phyloP scores from a whole-genome alignment of 1,140 invertebrate species.

The Plectrocnemia conspersa region DNA sequence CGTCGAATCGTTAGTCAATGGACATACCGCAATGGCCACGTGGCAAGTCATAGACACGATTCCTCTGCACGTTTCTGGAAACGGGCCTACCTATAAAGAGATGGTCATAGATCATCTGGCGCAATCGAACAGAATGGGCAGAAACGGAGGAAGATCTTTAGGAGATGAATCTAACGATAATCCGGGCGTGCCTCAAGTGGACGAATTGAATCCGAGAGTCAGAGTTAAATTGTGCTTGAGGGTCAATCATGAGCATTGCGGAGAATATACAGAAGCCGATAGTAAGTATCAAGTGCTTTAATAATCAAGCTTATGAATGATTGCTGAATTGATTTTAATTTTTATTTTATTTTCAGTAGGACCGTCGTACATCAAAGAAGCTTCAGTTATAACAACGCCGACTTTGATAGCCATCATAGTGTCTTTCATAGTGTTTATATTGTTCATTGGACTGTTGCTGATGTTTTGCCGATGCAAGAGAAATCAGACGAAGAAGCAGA shows the following conservation, averaged over 20 bases:
- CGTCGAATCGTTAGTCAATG: slow-evolving; percentile 62
- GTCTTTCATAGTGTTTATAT: slow-evolving; percentile 71
- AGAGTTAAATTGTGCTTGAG: slow-evolving; percentile 73
- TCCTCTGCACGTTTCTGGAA: slow-evolving; percentile 62
- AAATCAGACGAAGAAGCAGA: slow-evolving; percentile 73
- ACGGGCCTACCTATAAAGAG: slow-evolving; percentile 62
- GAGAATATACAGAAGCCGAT: slow-evolving; percentile 74
- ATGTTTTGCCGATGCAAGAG: slow-evolving; percentile 83
- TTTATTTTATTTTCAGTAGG: slow-evolving; percentile 57
- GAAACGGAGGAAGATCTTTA: slow-evolving; percentile 47
- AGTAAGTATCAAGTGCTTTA: slow-evolving; percentile 56
- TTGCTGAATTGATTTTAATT: slow-evolving; percentile 11
- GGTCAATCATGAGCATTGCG: slow-evolving; percentile 72
- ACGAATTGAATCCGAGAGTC: slow-evolving; percentile 61
- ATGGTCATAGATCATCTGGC: slow-evolving; percentile 57
- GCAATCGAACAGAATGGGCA: slow-evolving; percentile 38
- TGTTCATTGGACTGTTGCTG: slow-evolving; percentile 70
- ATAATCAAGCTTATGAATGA: not conserved
- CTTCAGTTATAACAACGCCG: slow-evolving; percentile 68
- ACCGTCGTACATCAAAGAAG: slow-evolving; percentile 71
- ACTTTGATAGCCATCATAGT: slow-evolving; percentile 77
- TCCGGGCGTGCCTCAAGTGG: slow-evolving; percentile 48
- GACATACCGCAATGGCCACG: slow-evolving; percentile 52
- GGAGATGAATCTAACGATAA: slow-evolving; percentile 50
- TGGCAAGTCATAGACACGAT: slow-evolving; percentile 70